Conservation (phyloP, 2,113 vertebrate species). For the Gobiocypris rarus region DNA sequence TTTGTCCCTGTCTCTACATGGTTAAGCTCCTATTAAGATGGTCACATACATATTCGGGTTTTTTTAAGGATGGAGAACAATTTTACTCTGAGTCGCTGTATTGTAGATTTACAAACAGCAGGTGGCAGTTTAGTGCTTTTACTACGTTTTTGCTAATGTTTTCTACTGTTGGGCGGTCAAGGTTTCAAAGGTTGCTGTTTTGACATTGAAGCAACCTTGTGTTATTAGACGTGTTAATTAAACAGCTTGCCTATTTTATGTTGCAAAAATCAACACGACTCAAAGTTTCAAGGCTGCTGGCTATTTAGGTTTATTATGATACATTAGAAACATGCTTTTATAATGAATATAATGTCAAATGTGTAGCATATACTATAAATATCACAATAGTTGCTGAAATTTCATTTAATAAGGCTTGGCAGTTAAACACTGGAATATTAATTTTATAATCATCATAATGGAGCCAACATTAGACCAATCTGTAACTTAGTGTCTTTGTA, state of each 20-base stretch:
- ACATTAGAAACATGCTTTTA: not conserved
- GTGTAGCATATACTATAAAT: not conserved
- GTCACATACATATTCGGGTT: not conserved
- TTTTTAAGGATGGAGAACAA: not conserved
- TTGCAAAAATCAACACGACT: not conserved
- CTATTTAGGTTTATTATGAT: not conserved
- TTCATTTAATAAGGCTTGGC: not conserved
- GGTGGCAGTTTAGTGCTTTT: conserved; percentile 26
- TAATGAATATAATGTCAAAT: not conserved
- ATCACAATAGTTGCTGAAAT: not conserved
- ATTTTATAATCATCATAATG: not conserved
- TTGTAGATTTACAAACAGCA: conserved; percentile 20
- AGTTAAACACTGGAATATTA: not conserved
- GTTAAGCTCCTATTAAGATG: not conserved
- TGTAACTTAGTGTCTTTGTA: not conserved
- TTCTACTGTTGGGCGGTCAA: not conserved
- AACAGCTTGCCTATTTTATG: not conserved
- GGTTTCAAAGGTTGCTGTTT: conserved; percentile 10
- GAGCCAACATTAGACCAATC: not conserved
- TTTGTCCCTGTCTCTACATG: not conserved
- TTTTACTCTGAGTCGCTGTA: not conserved
- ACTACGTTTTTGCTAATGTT: not conserved
- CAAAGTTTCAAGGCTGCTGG: not conserved
- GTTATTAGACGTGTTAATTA: not conserved
- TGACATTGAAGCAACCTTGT: not conserved